Evolutionary conservation across 1,140 invertebrate genomes (phyloP).

Genomic region (Andricus grossulariae): DNA sequence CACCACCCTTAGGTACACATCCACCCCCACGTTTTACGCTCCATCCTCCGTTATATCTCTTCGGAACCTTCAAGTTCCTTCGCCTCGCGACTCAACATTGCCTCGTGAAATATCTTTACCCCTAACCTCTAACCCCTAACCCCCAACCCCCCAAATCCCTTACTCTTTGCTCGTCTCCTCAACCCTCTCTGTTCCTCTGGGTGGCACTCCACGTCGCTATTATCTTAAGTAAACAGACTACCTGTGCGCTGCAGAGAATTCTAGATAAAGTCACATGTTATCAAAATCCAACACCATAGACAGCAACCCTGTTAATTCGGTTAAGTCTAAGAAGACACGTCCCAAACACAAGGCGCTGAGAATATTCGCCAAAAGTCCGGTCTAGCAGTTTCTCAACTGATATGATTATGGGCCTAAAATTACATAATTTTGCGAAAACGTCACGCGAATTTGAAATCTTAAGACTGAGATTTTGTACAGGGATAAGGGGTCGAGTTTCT

Average conservation of each 20-base stretch:
- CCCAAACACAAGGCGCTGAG: not conserved
- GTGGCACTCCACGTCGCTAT: conserved; percentile 62
- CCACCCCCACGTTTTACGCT: not conserved
- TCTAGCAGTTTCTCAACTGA: not conserved
- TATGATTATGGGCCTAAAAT: not conserved
- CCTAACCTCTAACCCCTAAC: not conserved
- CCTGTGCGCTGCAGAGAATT: conserved; percentile 59
- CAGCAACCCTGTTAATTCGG: conserved; percentile 62
- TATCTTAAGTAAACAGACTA: conserved; percentile 74
- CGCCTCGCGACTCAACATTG: conserved; percentile 50
- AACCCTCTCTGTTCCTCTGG: not conserved
- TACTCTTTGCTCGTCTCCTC: not conserved
- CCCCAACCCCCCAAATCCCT: conserved; percentile 5
- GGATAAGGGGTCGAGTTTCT: too few species aligned
- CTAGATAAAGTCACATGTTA: conserved; percentile 72
- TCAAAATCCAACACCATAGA: conserved; percentile 65
- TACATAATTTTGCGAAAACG: too few species aligned
- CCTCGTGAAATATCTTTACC: conserved; percentile 60
- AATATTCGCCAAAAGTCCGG: conserved; percentile 25
- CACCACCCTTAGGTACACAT: not conserved
- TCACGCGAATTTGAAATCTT: too few species aligned
- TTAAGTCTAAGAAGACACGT: conserved; percentile 54
- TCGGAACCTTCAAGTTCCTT: conserved; percentile 39
- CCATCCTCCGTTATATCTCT: conserved; percentile 1
- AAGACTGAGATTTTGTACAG: too few species aligned